Evolutionary conservation across 2,888 invertebrate genomes (phyloP), one percentile per base, ranked within the genome.

Genomic region (Tachystola acroxantha): DNA sequence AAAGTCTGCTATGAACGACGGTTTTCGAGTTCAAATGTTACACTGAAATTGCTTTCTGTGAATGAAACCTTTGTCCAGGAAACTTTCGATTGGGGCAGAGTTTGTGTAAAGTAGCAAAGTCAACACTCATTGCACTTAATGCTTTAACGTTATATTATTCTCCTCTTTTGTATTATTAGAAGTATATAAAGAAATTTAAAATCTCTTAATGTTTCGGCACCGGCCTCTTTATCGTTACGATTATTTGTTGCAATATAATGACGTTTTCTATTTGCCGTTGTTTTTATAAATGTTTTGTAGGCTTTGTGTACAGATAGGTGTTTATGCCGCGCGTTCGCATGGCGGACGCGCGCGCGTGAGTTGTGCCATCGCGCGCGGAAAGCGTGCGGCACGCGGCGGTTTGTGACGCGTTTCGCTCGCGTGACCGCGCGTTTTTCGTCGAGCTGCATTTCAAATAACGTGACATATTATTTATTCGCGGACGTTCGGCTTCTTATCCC

Each of bases 101-200:
- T n/a, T n/a, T n/a, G n/a, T n/a, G n/a, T n/a, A n/a, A n/a, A 45
- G 78, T 78, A 80, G 80, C 78, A 65, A 72, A 81, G 80, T 84
- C 79, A 79, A 70, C 73, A 70, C 73, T 75, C 71, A 76, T 68
- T 66, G 64, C 76, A 79, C 74, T 70, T 70, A 73, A 79, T 77
- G 79, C 79, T 81, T 82, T 82, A 82, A 81, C 66, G 64, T 77
- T 72, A 69, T 69, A 57, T 72, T 75, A 64, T 69, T 53, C 47
- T 46, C 54, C 45, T 53, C 44, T 48, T 33, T 32, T 39, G 32
- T 39, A 33, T 38, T 28, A 37, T 27, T 27, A 11, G 10, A 27
- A 12, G 6, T 11, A 7, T 9, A 9, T 11, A 11, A 2, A 11
- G 10, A 50, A 48, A 48, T 60, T 61, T 42, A 51, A 69, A 72